These are phyloP conservation scores for Palythoa heliodiscus DNA, from an alignment of 92 coral and sea anemone genomes.

Conservation along the genomic window DNA sequence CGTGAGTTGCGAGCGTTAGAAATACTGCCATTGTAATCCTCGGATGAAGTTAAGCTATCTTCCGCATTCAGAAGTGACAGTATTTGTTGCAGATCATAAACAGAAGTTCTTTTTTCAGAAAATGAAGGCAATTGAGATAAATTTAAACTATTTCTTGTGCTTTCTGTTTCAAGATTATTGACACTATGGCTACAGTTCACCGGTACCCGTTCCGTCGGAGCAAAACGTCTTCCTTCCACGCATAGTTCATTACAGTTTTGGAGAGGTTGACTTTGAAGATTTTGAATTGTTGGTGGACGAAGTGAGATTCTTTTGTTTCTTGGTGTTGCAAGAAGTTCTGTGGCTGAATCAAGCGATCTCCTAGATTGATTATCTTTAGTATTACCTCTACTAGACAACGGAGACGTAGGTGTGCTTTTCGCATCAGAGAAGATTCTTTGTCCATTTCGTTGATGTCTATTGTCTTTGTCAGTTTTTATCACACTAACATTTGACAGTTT, in stretches of 20 bases:
- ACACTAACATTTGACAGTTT: background rate
- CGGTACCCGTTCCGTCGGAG: constrained; percentile 51
- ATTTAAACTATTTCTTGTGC: background rate
- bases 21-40: background rate
- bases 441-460: background rate
- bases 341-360: constrained; percentile 12
- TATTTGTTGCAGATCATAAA: constrained; percentile 78
- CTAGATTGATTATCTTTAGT: constrained; percentile 1
- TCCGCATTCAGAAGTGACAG: constrained; percentile 65
- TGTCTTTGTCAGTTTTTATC: background rate
- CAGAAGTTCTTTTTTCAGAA: constrained; percentile 59
- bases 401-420: constrained; percentile 24
- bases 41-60: constrained; percentile 23
- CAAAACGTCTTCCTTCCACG: constrained; percentile 73
- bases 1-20: constrained; percentile 26
- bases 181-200: too few relatives aligned
- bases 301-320: constrained; percentile 3
- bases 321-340: background rate
- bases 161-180: background rate
- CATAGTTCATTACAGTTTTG: constrained; percentile 34
- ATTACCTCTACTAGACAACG: background rate
- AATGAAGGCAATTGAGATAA: constrained; percentile 11
- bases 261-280: constrained; percentile 11
- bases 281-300: constrained; percentile 38
- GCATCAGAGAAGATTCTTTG: background rate